Conservation (phyloP, 1,140 invertebrate genomes). For the Ylistrum balloti region DNA sequence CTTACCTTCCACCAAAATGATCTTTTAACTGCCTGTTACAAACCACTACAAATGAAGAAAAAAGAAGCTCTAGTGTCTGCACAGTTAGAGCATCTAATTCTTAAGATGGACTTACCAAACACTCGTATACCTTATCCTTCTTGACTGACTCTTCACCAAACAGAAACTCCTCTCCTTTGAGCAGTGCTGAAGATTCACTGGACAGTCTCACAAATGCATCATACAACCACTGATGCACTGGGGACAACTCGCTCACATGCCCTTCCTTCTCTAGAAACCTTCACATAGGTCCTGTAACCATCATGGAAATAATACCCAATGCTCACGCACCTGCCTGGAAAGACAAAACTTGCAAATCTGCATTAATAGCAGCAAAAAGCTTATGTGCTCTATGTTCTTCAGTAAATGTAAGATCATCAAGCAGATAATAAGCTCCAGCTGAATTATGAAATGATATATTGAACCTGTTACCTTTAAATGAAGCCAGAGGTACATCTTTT, state of each 20-base stretch:
- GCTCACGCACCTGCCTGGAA: too few species aligned
- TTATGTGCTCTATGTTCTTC: too few species aligned
- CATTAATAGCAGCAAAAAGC: too few species aligned
- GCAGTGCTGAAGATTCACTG: background rate
- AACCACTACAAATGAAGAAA: background rate
- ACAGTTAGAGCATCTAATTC: background rate
- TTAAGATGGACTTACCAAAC: background rate
- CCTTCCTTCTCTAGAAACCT: conserved; percentile 41
- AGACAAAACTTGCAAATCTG: too few species aligned
- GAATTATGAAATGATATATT: too few species aligned
- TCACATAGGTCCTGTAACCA: conserved; percentile 46
- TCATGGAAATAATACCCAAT: background rate
- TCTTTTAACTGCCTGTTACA: conserved; percentile 42
- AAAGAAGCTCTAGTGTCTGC: background rate
- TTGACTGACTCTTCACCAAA: too few species aligned
- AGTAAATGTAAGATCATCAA: too few species aligned
- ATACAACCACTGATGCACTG: background rate
- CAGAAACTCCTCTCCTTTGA: conserved; percentile 28
- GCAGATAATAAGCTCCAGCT: too few species aligned
- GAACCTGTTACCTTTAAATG: too few species aligned
- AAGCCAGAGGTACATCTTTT: too few species aligned
- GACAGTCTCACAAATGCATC: background rate
- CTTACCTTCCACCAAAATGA: conserved; percentile 45
- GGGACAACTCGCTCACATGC: conserved; percentile 38
- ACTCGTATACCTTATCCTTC: too few species aligned